These are phyloP conservation scores for Armadillidium nasatum DNA, from an alignment of 1,140 invertebrate species.

Conservation along the genomic window DNA sequence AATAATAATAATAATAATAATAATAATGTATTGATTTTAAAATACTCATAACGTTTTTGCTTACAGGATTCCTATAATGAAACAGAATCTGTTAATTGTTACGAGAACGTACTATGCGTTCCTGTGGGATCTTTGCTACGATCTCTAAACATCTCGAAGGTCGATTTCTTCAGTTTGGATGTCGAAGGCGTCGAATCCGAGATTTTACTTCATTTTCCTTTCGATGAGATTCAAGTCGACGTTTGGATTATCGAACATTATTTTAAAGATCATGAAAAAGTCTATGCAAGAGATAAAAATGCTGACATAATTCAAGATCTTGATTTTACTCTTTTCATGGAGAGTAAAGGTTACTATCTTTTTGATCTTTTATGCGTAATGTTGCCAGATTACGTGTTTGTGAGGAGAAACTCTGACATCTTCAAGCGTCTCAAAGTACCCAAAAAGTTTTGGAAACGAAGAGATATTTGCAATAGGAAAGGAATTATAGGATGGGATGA, in stretches of 20 bases:
- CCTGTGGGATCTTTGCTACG: slow-evolving; percentile 31
- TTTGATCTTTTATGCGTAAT: slow-evolving; percentile 36
- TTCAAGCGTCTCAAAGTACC: slow-evolving; percentile 34
- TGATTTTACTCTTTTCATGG: slow-evolving; percentile 36
- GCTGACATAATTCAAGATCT: slow-evolving; percentile 27
- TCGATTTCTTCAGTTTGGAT: slow-evolving; percentile 42
- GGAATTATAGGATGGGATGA: neutral
- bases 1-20: neutral
- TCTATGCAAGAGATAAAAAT: neutral
- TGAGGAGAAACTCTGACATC: slow-evolving; percentile 30
- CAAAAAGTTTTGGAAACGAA: neutral
- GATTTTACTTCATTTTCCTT: slow-evolving; percentile 34
- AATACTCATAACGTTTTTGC: neutral
- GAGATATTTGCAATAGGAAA: slow-evolving; percentile 23
- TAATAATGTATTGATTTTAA: neutral
- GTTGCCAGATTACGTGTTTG: slow-evolving; percentile 40
- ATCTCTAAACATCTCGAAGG: slow-evolving; percentile 35
- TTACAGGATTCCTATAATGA: neutral
- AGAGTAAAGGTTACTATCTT: slow-evolving; percentile 39
- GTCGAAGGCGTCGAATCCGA: slow-evolving; percentile 37
- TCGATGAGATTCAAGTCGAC: slow-evolving; percentile 34
- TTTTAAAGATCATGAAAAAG: neutral
- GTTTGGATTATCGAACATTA: slow-evolving; percentile 41
- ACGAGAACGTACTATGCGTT: slow-evolving; percentile 32
- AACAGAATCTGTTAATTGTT: neutral